These are phyloP conservation scores for Agapornis roseicollis DNA, from an alignment of 2,113 vertebrate species.

Conservation along the genomic window DNA sequence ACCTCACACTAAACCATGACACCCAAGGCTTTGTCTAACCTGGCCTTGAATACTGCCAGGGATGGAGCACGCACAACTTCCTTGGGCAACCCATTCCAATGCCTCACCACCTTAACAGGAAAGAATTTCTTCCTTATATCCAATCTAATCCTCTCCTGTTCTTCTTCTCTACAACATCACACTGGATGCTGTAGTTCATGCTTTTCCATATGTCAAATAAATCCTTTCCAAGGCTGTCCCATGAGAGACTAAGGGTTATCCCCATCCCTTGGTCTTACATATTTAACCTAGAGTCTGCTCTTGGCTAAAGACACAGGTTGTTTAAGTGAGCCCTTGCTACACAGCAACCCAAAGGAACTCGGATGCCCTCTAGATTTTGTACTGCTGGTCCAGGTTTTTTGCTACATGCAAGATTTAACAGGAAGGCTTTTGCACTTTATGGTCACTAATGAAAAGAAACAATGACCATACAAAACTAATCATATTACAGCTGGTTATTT, in stretches of 20 bases:
- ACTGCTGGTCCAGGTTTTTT: neutral
- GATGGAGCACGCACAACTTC: no score
- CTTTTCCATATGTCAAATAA: neutral
- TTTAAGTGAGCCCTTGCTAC: neutral
- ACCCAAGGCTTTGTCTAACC: no score
- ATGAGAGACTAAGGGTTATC: neutral
- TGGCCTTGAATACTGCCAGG: no score
- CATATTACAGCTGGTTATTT: neutral
- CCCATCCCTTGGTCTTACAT: neutral
- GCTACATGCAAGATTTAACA: neutral
- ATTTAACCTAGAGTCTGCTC: neutral
- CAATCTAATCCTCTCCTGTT: no score
- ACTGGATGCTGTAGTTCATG: neutral
- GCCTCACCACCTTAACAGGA: no score
- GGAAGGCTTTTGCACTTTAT: neutral
- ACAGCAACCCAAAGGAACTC: neutral
- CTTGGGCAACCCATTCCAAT: no score
- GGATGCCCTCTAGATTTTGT: neutral
- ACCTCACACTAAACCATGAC: no score
- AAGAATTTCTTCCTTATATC: no score
- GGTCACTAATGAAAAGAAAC: neutral
- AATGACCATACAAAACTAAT: neutral
- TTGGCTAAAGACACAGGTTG: neutral
- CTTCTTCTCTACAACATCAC: neutral
- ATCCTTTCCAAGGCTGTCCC: neutral